These are phyloP conservation scores for Steinernema scapterisci DNA, from an alignment of 2,888 invertebrate species.

Conservation along the genomic window DNA sequence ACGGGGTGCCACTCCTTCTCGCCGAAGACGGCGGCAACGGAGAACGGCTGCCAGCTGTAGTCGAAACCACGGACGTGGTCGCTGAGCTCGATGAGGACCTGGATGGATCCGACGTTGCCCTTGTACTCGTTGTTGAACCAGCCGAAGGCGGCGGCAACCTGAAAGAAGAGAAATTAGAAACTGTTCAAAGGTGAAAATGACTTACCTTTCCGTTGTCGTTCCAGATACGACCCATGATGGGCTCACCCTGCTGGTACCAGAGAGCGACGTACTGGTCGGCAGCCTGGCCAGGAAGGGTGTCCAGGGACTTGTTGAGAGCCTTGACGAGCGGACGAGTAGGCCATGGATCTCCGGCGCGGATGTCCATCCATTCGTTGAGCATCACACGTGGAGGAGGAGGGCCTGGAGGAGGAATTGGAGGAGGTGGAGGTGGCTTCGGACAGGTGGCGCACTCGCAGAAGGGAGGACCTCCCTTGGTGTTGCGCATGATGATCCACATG, in stretches of 20 bases:
- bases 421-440: constrained; percentile 30
- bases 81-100: constrained; percentile 52
- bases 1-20: constrained; percentile 55
- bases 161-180: neutral
- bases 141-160: constrained; percentile 58
- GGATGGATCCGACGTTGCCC: constrained; percentile 57
- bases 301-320: constrained; percentile 47
- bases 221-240: constrained; percentile 65
- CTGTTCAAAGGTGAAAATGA: neutral
- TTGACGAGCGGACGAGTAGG: constrained; percentile 45
- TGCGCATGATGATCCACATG: constrained; percentile 60
- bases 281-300: constrained; percentile 56
- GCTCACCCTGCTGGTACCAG: constrained; percentile 61
- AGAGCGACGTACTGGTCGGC: constrained; percentile 63
- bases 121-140: constrained; percentile 60
- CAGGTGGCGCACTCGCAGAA: constrained; percentile 44
- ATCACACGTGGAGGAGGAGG: constrained; percentile 45
- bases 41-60: constrained; percentile 61
- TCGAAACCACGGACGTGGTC: constrained; percentile 63
- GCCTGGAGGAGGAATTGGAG: constrained; percentile 38
- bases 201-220: constrained; percentile 56
- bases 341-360: constrained; percentile 58
- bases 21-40: constrained; percentile 56
- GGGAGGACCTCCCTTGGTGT: constrained; percentile 51
- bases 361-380: constrained; percentile 63